These are phyloP conservation scores for Stomatorhinus ivindoensis DNA, from an alignment of 2,113 vertebrate species.

Conservation along the genomic window DNA sequence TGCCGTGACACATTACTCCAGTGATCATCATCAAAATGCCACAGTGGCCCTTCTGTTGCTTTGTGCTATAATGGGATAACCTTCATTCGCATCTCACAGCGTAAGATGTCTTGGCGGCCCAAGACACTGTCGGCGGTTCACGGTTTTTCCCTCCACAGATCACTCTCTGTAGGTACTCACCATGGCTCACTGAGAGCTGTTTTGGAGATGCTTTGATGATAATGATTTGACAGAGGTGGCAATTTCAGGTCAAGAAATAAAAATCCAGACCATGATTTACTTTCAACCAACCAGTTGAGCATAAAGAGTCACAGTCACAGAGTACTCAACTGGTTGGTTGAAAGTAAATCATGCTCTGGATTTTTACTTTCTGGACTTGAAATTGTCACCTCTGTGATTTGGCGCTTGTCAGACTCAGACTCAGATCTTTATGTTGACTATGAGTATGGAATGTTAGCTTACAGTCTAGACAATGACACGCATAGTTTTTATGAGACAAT, in stretches of 20 bases:
- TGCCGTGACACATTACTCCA: not conserved
- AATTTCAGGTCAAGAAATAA: too few species aligned
- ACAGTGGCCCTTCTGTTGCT: not conserved
- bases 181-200: not conserved
- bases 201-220: not conserved
- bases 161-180: not conserved
- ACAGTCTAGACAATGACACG: not conserved
- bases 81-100: not conserved
- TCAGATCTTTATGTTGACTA: not conserved
- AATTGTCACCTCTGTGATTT: not conserved
- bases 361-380: too few species aligned
- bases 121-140: not conserved
- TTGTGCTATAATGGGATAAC: not conserved
- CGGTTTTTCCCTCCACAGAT: not conserved
- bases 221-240: not conserved
- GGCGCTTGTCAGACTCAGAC: not conserved
- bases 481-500: not conserved
- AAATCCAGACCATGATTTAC: too few species aligned
- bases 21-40: not conserved
- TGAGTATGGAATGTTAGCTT: not conserved
- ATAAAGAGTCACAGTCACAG: too few species aligned
- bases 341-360: too few species aligned
- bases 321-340: too few species aligned
- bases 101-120: not conserved
- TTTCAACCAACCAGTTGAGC: too few species aligned